Evolutionary conservation across 2,888 invertebrate genomes (phyloP), one percentile per base, ranked within the genome.

Genomic region (Diploptera punctata): DNA sequence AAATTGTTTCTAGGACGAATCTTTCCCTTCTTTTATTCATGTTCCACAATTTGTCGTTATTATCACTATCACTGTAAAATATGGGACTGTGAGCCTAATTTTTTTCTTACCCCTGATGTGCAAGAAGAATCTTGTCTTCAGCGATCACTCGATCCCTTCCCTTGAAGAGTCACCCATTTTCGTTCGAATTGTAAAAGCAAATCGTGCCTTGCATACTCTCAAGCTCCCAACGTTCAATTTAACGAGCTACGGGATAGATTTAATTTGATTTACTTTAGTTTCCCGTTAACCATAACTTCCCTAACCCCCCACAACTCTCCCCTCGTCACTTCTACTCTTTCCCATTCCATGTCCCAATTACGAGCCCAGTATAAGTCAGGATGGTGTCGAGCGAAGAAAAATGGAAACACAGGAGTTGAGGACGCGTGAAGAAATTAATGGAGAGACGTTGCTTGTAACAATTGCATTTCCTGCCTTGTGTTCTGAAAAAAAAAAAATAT

Each of bases 251-350:
- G 52, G 67, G 73, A 73, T 73, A 73, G 73, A 73, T 73, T 73
- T 73, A 73, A 73, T 73, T 70, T 70, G 70, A 73, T 73, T 73
- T 73, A 73, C 67, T 67, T 54, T 70, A 54, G 47, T 62, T 67
- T 70, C 70, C 67, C 62, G 57, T 62, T 60, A 72, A 73, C 54
- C 73, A 72, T 73, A 73, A 69, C 73, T 73, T 54, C 49, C 67
- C 43, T 13, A 57, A 29, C 57, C 43, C 65, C 21, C 43, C 65
- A 16, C 43, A 31, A 43, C 13, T 19, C 24, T 43, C 19, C 19
- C 43, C 19, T 47, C 67, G 38, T 62, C 62, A 43, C 16, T 62
- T 43, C 43, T 43, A 62, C 43, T 16, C 43, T 43, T 62, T n/a
- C 43, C 65, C 65, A 16, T 44, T 47, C 18, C 47, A n/a, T 65